Percentiles rank a stretch among this genome's conserved stretches.
Evolutionary conservation across 2,888 invertebrate species (phyloP).

Genomic region (Leptopterna dolabrata): DNA sequence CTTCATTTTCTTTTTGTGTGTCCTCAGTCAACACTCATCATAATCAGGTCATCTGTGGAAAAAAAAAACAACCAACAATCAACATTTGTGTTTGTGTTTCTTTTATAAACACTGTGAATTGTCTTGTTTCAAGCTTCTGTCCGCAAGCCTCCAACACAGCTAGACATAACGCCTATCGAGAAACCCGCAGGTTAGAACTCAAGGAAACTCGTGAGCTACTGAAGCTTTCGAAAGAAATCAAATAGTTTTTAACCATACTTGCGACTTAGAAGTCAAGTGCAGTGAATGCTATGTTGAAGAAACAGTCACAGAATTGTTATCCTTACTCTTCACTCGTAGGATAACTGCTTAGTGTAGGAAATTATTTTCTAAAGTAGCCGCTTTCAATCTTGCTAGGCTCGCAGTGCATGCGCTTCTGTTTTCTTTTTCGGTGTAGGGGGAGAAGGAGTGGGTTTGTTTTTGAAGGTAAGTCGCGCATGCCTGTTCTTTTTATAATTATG

Average conservation of each 20-base stretch:
- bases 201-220: background rate
- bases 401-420: constrained; percentile 1
- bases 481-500: background rate
- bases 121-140: constrained; percentile 62
- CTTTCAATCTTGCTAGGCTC: background rate
- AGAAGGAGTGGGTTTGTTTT: background rate
- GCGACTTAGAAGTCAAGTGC: constrained; percentile 26
- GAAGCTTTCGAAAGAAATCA: constrained; percentile 17
- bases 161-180: constrained; percentile 63
- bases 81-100: background rate
- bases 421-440: background rate
- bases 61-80: background rate
- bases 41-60: background rate
- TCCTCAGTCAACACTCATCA: background rate
- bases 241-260: constrained; percentile 15
- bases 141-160: constrained; percentile 65
- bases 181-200: constrained; percentile 63
- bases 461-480: constrained; percentile 6
- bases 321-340: background rate
- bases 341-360: background rate
- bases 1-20: background rate
- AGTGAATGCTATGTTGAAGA: constrained; percentile 1
- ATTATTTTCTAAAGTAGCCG: too few species aligned
- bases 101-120: constrained; percentile 11
- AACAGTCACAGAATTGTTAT: background rate